Percentiles rank a stretch among this genome's conserved stretches.
Evolutionary conservation across 2,888 invertebrate genomes (phyloP).

Genomic region (Tenthredo scrophulariae): DNA sequence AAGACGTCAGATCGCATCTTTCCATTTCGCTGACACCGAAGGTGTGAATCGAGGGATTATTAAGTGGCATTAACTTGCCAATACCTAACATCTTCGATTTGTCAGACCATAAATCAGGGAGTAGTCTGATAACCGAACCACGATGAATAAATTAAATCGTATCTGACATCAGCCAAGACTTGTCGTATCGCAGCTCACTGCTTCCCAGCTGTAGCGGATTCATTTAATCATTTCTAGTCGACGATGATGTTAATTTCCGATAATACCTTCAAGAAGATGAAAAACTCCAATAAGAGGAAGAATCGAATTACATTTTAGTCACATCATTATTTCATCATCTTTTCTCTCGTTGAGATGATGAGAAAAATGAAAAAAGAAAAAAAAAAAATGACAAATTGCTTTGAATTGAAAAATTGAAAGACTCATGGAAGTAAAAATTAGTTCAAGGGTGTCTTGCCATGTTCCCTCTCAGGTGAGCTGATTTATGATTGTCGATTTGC

Average conservation of each 20-base stretch:
- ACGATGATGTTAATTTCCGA: background rate
- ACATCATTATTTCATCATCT: background rate
- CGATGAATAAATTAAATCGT: conserved; percentile 46
- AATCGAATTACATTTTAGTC: background rate
- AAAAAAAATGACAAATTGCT: background rate
- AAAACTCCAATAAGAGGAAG: background rate
- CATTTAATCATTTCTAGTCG: conserved; percentile 20
- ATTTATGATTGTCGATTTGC: conserved; percentile 32
- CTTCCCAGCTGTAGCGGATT: background rate
- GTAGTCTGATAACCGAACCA: conserved; percentile 22
- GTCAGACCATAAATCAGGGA: conserved; percentile 46
- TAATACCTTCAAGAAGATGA: background rate
- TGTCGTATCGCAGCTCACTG: background rate
- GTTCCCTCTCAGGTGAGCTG: background rate
- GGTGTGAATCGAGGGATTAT: conserved; percentile 53
- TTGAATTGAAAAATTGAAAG: background rate
- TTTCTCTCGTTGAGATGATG: background rate
- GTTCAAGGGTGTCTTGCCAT: background rate
- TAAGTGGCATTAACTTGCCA: conserved; percentile 42
- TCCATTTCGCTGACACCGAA: conserved; percentile 24
- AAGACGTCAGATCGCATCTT: conserved; percentile 27
- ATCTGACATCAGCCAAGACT: conserved; percentile 15
- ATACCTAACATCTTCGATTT: conserved; percentile 48
- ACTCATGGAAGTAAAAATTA: background rate
- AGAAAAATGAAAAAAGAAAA: background rate